Evolutionary conservation across 1,140 invertebrate genomes (phyloP).

Genomic region (Pseudomyrmex flavicornis): DNA sequence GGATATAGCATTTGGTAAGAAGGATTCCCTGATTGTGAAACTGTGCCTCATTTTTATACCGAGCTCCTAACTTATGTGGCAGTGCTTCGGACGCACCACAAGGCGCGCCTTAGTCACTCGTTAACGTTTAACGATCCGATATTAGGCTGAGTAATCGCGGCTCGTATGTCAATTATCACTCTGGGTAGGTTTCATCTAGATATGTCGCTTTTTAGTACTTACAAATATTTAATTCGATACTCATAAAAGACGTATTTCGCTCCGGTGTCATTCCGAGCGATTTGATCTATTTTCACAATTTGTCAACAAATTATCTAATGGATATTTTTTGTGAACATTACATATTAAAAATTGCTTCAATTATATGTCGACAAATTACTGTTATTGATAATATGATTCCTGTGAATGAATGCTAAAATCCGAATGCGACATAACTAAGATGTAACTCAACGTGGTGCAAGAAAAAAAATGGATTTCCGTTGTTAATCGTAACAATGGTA

Average conservation of each 20-base stretch:
- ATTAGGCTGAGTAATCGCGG: constrained; percentile 73
- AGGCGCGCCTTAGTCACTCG: constrained; percentile 67
- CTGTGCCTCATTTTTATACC: constrained; percentile 85
- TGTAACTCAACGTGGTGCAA: constrained; percentile 66
- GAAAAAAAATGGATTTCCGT: constrained; percentile 67
- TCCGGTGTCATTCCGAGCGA: neutral
- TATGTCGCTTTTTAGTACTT: constrained; percentile 65
- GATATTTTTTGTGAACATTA: constrained; percentile 6
- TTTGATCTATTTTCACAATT: neutral
- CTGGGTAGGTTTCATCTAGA: constrained; percentile 72
- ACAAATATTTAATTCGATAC: neutral
- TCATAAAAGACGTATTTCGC: neutral
- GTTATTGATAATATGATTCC: neutral
- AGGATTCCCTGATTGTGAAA: constrained; percentile 83
- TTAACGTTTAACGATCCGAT: constrained; percentile 74
- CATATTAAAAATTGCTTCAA: neutral
- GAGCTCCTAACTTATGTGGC: constrained; percentile 80
- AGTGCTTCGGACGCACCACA: constrained; percentile 73
- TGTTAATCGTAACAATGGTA: constrained; percentile 71
- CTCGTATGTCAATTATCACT: constrained; percentile 76
- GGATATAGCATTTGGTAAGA: constrained; percentile 78
- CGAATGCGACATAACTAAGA: constrained; percentile 70
- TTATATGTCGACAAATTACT: neutral
- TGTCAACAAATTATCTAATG: constrained; percentile 4
- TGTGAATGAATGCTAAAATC: constrained; percentile 8